Conservation (phyloP, 2,797 vertebrate genomes). For the Neopelma chrysocephalum region DNA sequence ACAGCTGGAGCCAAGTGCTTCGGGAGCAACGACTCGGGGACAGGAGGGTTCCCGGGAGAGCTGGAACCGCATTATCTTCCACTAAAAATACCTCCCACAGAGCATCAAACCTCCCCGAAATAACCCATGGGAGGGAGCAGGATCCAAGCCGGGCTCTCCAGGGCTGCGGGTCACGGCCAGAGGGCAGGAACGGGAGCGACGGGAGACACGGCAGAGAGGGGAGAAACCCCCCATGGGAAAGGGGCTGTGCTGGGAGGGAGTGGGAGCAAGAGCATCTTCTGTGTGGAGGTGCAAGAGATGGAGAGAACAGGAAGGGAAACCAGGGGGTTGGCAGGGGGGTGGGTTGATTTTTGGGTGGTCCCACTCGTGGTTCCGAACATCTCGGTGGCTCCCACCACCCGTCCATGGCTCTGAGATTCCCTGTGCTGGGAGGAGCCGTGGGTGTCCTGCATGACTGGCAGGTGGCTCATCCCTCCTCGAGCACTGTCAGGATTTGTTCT, state of each 20-base stretch:
- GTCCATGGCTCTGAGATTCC: neutral
- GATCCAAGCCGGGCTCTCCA: fast-evolving
- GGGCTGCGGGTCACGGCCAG: neutral
- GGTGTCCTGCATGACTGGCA: fast-evolving
- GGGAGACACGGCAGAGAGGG: fast-evolving
- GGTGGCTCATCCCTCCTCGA: neutral
- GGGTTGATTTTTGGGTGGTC: too few species aligned
- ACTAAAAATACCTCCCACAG: neutral
- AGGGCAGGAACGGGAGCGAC: neutral
- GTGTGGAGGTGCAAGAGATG: fast-evolving
- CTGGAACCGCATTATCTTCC: neutral
- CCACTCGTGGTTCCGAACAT: fast-evolving
- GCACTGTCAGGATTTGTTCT: neutral
- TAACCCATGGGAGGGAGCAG: neutral
- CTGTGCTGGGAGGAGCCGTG: neutral
- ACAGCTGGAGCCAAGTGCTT: neutral
- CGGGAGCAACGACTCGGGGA: neutral
- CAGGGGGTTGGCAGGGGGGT: neutral
- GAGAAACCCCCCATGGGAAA: neutral
- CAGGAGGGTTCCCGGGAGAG: neutral
- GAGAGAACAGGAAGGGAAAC: neutral
- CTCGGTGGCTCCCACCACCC: neutral
- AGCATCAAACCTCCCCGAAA: neutral
- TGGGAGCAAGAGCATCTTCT: fast-evolving
- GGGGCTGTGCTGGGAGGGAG: neutral